These are phyloP conservation scores for Eleginops maclovinus DNA, from an alignment of 2,113 vertebrate species.

Conservation along the genomic window DNA sequence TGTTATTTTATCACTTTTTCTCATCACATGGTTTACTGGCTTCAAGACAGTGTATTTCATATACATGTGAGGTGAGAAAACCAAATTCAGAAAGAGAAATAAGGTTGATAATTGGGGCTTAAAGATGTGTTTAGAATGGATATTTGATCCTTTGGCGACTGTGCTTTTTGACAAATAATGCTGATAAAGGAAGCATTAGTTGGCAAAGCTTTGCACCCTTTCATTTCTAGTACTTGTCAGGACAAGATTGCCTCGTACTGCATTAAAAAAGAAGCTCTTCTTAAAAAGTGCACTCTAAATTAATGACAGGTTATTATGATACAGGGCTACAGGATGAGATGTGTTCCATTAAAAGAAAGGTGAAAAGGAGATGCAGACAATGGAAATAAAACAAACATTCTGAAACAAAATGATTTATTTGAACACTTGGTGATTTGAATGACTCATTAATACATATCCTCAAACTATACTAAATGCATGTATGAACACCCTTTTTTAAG, in stretches of 20 bases:
- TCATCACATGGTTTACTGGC: neutral
- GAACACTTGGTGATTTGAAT: neutral
- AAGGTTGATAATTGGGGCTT: neutral
- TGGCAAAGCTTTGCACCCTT: neutral
- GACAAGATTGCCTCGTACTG: neutral
- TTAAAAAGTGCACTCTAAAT: constrained; percentile 9
- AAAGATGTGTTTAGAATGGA: neutral
- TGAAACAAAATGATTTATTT: neutral
- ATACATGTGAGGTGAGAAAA: constrained; percentile 3
- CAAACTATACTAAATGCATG: neutral
- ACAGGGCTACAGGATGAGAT: neutral
- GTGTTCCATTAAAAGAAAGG: neutral
- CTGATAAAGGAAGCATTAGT: neutral
- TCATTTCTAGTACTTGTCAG: neutral
- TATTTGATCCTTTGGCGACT: neutral
- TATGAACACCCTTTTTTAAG: neutral
- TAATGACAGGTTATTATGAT: constrained; percentile 8
- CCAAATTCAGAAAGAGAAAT: neutral
- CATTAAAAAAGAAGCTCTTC: constrained; percentile 10
- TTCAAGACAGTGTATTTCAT: neutral
- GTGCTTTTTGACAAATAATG: neutral
- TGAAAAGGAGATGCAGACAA: neutral
- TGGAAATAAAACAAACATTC: no score
- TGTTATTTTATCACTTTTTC: neutral
- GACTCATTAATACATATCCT: neutral